A percentile compares a stretch with the other conserved stretches of the same genome.
Evolutionary conservation across 2,113 vertebrate genomes (phyloP).

Genomic region (Sinocyclocheilus anshuiensis): DNA sequence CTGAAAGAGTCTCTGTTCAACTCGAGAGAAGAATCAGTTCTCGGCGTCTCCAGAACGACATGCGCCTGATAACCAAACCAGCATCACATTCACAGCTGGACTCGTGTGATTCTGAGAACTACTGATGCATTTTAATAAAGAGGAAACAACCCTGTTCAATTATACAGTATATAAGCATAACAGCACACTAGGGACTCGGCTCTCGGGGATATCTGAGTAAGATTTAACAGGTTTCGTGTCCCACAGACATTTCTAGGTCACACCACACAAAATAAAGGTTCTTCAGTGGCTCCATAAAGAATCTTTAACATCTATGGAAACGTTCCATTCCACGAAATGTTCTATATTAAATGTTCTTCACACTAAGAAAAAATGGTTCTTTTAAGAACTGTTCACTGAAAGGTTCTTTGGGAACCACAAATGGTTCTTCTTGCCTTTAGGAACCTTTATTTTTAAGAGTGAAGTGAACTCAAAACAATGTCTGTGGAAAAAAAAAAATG

Average conservation of each 20-base stretch:
- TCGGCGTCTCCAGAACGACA: not conserved
- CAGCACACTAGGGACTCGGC: not conserved
- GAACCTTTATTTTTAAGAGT: too few relatives aligned
- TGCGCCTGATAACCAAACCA: not conserved
- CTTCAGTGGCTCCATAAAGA: too few relatives aligned
- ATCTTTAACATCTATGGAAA: too few relatives aligned
- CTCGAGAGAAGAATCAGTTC: not conserved
- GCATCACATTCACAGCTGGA: not conserved
- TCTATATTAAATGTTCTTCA: too few relatives aligned
- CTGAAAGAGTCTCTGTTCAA: not conserved
- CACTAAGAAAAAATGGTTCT: too few relatives aligned
- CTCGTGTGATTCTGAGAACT: not conserved
- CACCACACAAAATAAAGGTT: too few relatives aligned
- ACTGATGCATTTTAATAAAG: not conserved
- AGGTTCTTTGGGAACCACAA: too few relatives aligned
- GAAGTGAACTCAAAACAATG: not conserved
- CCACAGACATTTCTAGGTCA: slow-evolving; percentile 6
- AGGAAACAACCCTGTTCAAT: not conserved
- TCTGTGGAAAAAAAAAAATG: too few relatives aligned
- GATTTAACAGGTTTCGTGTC: not conserved
- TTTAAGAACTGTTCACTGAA: too few relatives aligned
- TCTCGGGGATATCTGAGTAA: not conserved
- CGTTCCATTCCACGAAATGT: too few relatives aligned
- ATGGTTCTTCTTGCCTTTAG: too few relatives aligned
- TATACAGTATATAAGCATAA: not conserved